Percentiles rank a stretch among this genome's conserved stretches.
phyloP scores from a whole-genome alignment of 2,113 vertebrate species.

The Carettochelys insculpta region DNA sequence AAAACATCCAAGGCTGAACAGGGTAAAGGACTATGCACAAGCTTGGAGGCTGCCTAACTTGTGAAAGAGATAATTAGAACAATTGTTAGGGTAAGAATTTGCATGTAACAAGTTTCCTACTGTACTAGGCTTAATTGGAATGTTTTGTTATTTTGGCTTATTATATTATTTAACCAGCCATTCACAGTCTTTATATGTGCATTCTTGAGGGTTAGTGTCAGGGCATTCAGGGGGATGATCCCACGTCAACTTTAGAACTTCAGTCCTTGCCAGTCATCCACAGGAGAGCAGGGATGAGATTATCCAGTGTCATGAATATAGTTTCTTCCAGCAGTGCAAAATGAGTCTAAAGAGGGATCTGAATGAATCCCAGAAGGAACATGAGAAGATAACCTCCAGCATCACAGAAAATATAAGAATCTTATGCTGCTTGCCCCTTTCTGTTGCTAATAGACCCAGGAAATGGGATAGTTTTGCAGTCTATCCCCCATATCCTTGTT shows the following conservation, averaged over 20 bases:
- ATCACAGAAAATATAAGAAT: background rate
- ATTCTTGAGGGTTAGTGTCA: background rate
- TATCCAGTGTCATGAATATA: background rate
- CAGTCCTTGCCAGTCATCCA: background rate
- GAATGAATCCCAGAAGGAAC: background rate
- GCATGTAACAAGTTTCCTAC: too few species aligned
- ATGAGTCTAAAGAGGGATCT: background rate
- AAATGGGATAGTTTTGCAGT: background rate
- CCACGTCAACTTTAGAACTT: background rate
- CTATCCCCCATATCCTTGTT: too few species aligned
- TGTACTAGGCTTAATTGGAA: too few species aligned
- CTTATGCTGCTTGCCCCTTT: too few species aligned
- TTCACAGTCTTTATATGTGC: background rate
- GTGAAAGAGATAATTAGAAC: too few species aligned
- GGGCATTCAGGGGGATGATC: background rate
- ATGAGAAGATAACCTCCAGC: background rate
- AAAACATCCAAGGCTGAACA: too few species aligned
- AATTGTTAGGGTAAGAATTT: too few species aligned
- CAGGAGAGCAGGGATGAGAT: background rate
- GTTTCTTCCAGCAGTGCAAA: background rate
- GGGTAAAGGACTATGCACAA: too few species aligned
- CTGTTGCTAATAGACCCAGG: too few species aligned
- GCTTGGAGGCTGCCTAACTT: too few species aligned
- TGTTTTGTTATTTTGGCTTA: too few species aligned
- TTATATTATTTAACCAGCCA: too few species aligned